Percentiles rank a stretch among this genome's conserved stretches.
Evolutionary conservation across 2,113 vertebrate species (phyloP).

Genomic region (Glaucomys volans): DNA sequence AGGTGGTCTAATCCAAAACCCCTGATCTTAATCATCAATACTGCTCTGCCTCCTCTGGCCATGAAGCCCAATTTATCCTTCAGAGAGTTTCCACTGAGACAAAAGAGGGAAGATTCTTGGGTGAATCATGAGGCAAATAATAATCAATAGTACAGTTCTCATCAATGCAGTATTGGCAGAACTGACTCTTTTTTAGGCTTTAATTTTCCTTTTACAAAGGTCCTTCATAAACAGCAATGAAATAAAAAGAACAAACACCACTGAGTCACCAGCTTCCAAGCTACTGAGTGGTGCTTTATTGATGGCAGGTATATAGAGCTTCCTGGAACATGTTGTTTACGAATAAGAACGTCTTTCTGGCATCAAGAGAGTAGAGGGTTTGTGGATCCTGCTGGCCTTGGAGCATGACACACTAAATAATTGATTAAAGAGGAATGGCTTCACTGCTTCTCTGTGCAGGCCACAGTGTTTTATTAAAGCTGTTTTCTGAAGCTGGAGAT

Average conservation of each 20-base stretch:
- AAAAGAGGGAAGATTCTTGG: not conserved
- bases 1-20: not conserved
- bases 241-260: constrained; percentile 62
- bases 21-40: not conserved
- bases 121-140: constrained; percentile 5
- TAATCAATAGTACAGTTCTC: constrained; percentile 1
- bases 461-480: constrained; percentile 24
- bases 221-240: constrained; percentile 45
- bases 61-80: not conserved
- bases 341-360: constrained; percentile 66
- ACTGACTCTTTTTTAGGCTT: constrained; percentile 37
- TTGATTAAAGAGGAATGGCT: constrained; percentile 56
- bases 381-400: constrained; percentile 15
- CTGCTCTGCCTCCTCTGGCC: not conserved
- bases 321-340: constrained; percentile 76
- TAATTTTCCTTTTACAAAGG: constrained; percentile 53
- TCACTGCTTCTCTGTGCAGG: not conserved
- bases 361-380: constrained; percentile 38
- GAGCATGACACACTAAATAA: constrained; percentile 66
- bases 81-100: not conserved
- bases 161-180: constrained; percentile 27
- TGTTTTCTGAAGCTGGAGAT: not conserved
- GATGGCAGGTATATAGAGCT: constrained; percentile 61
- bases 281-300: constrained; percentile 48
- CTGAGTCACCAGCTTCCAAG: constrained; percentile 51